phyloP scores from a whole-genome alignment of 2,797 vertebrate species.

The Adelosebastes latens region DNA sequence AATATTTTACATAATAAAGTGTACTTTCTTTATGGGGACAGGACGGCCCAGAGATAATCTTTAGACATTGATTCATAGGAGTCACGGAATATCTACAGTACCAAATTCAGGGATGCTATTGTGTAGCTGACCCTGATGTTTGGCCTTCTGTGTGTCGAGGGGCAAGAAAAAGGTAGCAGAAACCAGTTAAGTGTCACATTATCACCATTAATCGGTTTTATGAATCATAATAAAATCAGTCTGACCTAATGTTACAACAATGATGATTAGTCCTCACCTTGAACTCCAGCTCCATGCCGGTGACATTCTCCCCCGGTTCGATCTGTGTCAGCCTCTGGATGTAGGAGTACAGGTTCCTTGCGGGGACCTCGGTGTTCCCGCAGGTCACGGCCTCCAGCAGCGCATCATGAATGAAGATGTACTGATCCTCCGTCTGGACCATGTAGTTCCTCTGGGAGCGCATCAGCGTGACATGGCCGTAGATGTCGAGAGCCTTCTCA shows the following conservation, averaged over 20 bases:
- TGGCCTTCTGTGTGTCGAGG: not conserved
- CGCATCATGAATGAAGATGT: slow-evolving; percentile 98
- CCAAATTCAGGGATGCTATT: not conserved
- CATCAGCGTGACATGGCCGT: slow-evolving; percentile 98
- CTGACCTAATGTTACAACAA: not conserved
- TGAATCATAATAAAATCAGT: slow-evolving; percentile 24
- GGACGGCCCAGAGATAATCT: not conserved
- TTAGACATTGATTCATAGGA: not conserved
- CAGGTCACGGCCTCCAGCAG: slow-evolving; percentile 97
- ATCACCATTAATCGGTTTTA: slow-evolving; percentile 19
- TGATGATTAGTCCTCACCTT: slow-evolving; percentile 87
- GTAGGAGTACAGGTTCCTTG: slow-evolving; percentile 97
- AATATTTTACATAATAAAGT: not conserved
- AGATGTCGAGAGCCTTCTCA: slow-evolving; percentile 97
- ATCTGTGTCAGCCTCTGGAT: slow-evolving; percentile 98
- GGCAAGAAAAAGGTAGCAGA: slow-evolving; percentile 1
- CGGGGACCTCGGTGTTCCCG: slow-evolving; percentile 98
- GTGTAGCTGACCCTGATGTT: not conserved
- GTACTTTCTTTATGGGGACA: too few relatives aligned
- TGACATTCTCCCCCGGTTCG: slow-evolving; percentile 95
- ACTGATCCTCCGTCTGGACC: slow-evolving; percentile 99
- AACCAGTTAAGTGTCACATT: slow-evolving; percentile 17
- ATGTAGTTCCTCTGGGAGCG: slow-evolving; percentile 99
- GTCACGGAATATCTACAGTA: not conserved
- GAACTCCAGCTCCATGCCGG: slow-evolving; percentile 98